Evolutionary conservation across 2,888 invertebrate genomes (phyloP).

Genomic region (Cephus sareptanus): DNA sequence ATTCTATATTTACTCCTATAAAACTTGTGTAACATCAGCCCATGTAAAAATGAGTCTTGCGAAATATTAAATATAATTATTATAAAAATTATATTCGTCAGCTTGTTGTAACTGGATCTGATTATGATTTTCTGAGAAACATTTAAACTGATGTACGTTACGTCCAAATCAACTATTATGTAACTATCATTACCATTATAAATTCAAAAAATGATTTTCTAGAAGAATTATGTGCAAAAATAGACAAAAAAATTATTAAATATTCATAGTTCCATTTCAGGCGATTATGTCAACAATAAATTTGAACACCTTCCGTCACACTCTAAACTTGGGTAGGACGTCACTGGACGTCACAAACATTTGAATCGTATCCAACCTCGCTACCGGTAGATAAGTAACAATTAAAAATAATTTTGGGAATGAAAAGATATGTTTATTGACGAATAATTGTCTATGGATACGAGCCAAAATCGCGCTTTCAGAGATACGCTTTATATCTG

Average conservation of each 20-base stretch:
- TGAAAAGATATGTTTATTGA: not conserved
- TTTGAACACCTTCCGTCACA: conserved; percentile 26
- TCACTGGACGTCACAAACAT: conserved; percentile 33
- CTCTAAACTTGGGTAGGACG: conserved; percentile 37
- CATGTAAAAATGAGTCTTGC: not conserved
- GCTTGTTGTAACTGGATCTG: not conserved
- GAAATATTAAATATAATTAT: not conserved
- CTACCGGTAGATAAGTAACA: not conserved
- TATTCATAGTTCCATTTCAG: not conserved
- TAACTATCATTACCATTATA: not conserved
- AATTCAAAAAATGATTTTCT: not conserved
- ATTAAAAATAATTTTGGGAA: not conserved
- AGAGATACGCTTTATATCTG: not conserved
- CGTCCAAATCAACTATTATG: not conserved
- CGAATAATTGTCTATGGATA: not conserved
- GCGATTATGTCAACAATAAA: conserved; percentile 11
- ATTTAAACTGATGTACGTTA: not conserved
- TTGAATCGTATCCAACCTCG: not conserved
- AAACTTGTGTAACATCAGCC: not conserved
- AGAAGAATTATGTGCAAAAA: not conserved
- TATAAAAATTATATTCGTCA: not conserved
- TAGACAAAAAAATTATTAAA: not conserved
- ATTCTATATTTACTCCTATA: not conserved
- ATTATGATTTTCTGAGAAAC: not conserved
- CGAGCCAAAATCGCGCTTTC: not conserved